Evolutionary conservation across 2,797 vertebrate genomes (phyloP).

Genomic region (Mycteria americana): DNA sequence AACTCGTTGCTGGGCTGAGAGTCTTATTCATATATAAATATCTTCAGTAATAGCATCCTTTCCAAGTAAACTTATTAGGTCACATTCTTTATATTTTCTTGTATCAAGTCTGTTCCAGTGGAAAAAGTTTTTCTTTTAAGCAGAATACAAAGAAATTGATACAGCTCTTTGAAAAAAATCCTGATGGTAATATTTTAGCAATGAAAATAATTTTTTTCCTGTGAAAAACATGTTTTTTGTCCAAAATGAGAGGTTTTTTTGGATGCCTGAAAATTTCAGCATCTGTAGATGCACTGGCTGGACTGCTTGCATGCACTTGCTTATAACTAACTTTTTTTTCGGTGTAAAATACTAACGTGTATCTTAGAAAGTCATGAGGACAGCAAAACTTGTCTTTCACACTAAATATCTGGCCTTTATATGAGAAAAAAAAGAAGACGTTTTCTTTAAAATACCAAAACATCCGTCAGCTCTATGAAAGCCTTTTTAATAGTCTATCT

Average conservation of each 20-base stretch:
- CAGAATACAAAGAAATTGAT: background rate
- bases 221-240: conserved; percentile 8
- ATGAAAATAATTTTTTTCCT: background rate
- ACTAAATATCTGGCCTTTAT: background rate
- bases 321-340: background rate
- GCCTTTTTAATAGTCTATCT: background rate
- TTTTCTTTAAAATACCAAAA: background rate
- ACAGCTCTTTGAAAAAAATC: conserved; percentile 15
- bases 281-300: conserved; percentile 27
- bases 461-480: background rate
- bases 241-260: background rate
- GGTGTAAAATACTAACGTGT: background rate
- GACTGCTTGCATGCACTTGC: conserved; percentile 3
- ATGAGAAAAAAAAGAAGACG: background rate
- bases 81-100: background rate
- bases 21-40: background rate
- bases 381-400: background rate
- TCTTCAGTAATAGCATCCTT: background rate
- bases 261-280: conserved; percentile 38
- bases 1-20: background rate
- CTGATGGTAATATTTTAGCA: background rate
- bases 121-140: background rate
- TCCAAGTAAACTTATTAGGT: background rate
- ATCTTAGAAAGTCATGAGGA: background rate
- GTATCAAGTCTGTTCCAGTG: background rate